Evolutionary conservation across 2,888 invertebrate genomes (phyloP).

Genomic region (Hemithea aestivaria): DNA sequence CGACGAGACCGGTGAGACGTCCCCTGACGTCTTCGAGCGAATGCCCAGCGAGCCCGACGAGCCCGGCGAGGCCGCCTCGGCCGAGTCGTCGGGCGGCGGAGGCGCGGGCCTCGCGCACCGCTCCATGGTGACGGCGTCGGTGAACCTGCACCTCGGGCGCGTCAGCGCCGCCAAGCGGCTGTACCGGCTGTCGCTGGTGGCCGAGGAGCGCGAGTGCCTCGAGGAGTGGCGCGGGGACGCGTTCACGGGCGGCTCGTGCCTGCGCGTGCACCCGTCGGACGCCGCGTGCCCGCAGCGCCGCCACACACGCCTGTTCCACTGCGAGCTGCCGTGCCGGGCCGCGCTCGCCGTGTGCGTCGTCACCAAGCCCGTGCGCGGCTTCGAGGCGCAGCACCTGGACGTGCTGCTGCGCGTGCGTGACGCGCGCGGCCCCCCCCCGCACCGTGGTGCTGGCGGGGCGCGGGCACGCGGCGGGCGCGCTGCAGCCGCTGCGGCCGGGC

Average conservation of each 20-base stretch:
- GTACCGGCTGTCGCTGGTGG: slow-evolving; percentile 39
- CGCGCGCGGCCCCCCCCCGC: slow-evolving; percentile 40
- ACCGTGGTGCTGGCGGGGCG: slow-evolving; percentile 15
- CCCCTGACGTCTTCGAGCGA: too few relatives aligned
- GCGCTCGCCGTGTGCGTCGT: slow-evolving; percentile 56
- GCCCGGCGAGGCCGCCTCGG: slow-evolving; percentile 1
- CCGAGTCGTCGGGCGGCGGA: background rate
- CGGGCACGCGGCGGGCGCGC: slow-evolving; percentile 19
- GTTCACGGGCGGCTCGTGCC: slow-evolving; percentile 74
- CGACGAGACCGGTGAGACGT: too few relatives aligned
- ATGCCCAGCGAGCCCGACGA: too few relatives aligned
- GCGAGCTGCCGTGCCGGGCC: slow-evolving; percentile 49
- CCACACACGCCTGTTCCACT: slow-evolving; percentile 49
- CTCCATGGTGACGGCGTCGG: slow-evolving; percentile 38
- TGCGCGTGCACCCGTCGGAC: slow-evolving; percentile 63
- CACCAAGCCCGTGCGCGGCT: slow-evolving; percentile 43
- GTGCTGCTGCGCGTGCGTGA: slow-evolving; percentile 35
- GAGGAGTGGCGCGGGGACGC: slow-evolving; percentile 58
- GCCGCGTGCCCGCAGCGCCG: slow-evolving; percentile 33
- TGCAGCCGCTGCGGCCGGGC: slow-evolving; percentile 28
- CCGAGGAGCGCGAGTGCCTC: slow-evolving; percentile 51
- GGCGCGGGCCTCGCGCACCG: background rate
- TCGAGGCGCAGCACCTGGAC: slow-evolving; percentile 47
- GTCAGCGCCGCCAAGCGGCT: slow-evolving; percentile 13
- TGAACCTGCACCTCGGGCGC: slow-evolving; percentile 38